Evolutionary conservation across 2,113 vertebrate species (phyloP).

Genomic region (Lethenteron camtschaticum): DNA sequence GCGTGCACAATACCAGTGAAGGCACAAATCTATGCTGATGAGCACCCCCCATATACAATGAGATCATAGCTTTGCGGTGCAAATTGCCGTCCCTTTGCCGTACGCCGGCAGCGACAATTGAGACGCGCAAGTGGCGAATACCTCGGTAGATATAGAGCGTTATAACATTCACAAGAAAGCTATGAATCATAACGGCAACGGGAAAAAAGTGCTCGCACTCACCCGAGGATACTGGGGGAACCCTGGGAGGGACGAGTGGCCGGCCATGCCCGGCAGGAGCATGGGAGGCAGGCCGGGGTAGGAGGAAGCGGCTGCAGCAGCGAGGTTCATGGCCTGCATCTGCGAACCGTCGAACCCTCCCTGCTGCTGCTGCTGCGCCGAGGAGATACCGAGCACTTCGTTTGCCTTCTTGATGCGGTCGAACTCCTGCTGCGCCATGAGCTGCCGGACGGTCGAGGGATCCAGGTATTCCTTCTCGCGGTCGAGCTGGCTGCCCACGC

Average conservation of each 20-base stretch:
- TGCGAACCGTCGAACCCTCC: conserved; percentile 76
- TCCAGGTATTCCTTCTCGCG: conserved; percentile 99
- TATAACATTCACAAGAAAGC: no score
- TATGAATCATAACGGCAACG: no score
- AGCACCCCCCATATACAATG: no score
- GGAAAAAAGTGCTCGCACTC: conserved; percentile 16
- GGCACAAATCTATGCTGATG: no score
- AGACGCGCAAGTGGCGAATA: no score
- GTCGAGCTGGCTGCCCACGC: conserved; percentile 90
- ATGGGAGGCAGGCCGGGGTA: conserved; percentile 89
- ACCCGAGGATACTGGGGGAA: conserved; percentile 98
- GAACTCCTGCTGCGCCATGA: conserved; percentile 98
- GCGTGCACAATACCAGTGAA: no score
- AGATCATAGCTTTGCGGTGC: no score
- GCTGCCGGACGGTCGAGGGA: conserved; percentile 86
- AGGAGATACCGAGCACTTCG: conserved; percentile 75
- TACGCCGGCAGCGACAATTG: no score
- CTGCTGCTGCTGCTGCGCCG: conserved; percentile 34
- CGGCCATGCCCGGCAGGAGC: conserved; percentile 81
- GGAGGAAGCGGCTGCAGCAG: conserved; percentile 22
- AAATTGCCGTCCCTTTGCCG: no score
- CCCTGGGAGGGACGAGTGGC: conserved; percentile 60
- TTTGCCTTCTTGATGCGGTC: conserved; percentile 98
- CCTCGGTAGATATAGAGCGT: no score
- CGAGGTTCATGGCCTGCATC: conserved; percentile 83